Evolutionary conservation across 1,140 invertebrate genomes (phyloP).

Genomic region (Drosophila asahinai): DNA sequence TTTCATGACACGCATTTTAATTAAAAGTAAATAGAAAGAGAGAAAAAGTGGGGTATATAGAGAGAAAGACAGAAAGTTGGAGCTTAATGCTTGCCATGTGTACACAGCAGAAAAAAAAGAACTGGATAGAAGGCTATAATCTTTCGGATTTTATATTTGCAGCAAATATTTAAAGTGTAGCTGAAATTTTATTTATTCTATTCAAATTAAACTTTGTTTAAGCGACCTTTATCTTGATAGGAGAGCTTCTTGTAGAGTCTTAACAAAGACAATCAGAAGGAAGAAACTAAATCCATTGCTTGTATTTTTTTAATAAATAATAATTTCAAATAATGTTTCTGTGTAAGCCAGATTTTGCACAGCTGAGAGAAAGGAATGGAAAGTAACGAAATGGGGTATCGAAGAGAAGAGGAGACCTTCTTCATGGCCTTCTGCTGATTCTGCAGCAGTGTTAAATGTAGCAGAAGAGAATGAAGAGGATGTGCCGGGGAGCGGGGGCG

Average conservation of each 20-base stretch:
- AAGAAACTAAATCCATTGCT: rapidly evolving
- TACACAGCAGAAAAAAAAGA: constrained; percentile 12
- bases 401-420: constrained; percentile 7
- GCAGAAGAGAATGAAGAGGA: constrained; percentile 46
- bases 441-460: constrained; percentile 64
- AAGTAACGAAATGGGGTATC: constrained; percentile 23
- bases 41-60: constrained; percentile 19
- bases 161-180: background rate
- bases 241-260: background rate
- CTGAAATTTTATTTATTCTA: background rate
- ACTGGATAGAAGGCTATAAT: background rate
- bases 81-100: constrained; percentile 27
- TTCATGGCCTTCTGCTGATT: constrained; percentile 1
- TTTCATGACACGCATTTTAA: constrained; percentile 81
- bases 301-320: no score
- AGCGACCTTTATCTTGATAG: no score
- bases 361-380: constrained; percentile 14
- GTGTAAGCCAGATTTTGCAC: constrained; percentile 2
- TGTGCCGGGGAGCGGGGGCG: constrained; percentile 31
- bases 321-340: no score
- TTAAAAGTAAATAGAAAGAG: constrained; percentile 78
- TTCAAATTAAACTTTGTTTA: no score
- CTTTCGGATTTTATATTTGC: no score
- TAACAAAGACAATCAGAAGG: no score
- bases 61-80: background rate